Evolutionary conservation across 2,113 vertebrate species (phyloP).

Genomic region (Osmerus mordax): DNA sequence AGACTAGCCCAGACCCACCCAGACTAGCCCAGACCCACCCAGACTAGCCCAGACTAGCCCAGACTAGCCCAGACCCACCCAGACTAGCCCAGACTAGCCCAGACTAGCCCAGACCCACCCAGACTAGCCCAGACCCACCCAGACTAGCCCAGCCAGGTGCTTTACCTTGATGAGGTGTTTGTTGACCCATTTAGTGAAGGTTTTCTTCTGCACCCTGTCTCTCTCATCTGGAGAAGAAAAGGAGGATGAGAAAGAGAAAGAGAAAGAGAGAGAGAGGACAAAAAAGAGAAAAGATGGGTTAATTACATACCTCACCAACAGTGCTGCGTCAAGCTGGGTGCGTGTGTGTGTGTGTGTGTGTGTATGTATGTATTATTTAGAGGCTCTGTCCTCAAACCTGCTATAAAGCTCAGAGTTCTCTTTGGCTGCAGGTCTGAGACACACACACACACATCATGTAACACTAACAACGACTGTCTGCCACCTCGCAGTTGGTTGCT

Average conservation of each 20-base stretch:
- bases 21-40: too few relatives aligned
- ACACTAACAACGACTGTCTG: too few relatives aligned
- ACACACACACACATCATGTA: too few relatives aligned
- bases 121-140: too few relatives aligned
- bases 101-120: too few relatives aligned
- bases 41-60: too few relatives aligned
- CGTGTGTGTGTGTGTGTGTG: neutral
- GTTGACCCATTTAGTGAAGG: constrained; percentile 99
- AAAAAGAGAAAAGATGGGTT: constrained; percentile 19
- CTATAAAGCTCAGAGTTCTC: too few relatives aligned
- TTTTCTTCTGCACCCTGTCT: constrained; percentile 99
- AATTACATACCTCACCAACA: constrained; percentile 24
- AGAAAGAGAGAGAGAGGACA: neutral
- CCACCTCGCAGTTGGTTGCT: too few relatives aligned
- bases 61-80: too few relatives aligned
- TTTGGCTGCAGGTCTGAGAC: too few relatives aligned
- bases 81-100: too few relatives aligned
- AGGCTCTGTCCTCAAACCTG: neutral
- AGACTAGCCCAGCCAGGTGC: neutral
- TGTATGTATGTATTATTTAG: constrained; percentile 20
- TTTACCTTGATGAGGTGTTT: constrained; percentile 98
- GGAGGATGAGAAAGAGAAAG: constrained; percentile 23
- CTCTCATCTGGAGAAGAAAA: constrained; percentile 86
- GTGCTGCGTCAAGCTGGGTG: constrained; percentile 10
- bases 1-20: too few relatives aligned